Evolutionary conservation across 2,797 vertebrate genomes (phyloP), one percentile per base, ranked within the genome.

Genomic region (Cynopterus sphinx): DNA sequence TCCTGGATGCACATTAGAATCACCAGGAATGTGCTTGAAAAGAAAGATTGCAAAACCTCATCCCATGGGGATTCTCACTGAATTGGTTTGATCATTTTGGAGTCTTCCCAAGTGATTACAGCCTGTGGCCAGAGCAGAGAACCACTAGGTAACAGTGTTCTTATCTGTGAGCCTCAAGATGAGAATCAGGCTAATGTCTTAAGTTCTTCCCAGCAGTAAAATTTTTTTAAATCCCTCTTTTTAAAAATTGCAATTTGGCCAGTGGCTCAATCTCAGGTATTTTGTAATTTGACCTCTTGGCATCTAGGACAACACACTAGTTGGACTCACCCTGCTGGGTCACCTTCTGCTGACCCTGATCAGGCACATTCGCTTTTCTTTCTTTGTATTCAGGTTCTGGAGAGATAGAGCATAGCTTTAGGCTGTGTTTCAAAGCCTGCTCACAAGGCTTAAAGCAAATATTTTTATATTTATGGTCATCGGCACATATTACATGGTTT

Each of bases 401-500:
- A 39, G 57, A 61, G 43, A 17, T 28, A 74, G 65, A 53, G 21
- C 71, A 28, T 0, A 61, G 46, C 68, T 68, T 36, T 81, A 85
- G 73, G 17, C 87, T 55, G 19, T 10, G 16, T 73, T 57, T 41
- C 65, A 71, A 13, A 79, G 65, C n/a, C 55, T 28, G 46, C 82
- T 59, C 82, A 33, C 46, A 82, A 65, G 43, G 6, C 81, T 81
- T 65, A 87, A 93, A 94, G 70, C 53, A 82, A 36, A 7, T 65
- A 17, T 90, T 94, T 93, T 59, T 26, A 57, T 67, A 83, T 95
- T 87, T 73, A 10, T 46, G 46, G 36, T 61, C 57, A 84, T 82
- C 70, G 61, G 70, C 49, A 79, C 8, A 75, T 9, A 12, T 43
- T 15, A 33, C 43, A 55, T 0, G 5, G 68, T 87, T 89, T 70